These are phyloP conservation scores for Platycheirus albimanus DNA, from an alignment of 2,888 invertebrate genomes.

Conservation along the genomic window DNA sequence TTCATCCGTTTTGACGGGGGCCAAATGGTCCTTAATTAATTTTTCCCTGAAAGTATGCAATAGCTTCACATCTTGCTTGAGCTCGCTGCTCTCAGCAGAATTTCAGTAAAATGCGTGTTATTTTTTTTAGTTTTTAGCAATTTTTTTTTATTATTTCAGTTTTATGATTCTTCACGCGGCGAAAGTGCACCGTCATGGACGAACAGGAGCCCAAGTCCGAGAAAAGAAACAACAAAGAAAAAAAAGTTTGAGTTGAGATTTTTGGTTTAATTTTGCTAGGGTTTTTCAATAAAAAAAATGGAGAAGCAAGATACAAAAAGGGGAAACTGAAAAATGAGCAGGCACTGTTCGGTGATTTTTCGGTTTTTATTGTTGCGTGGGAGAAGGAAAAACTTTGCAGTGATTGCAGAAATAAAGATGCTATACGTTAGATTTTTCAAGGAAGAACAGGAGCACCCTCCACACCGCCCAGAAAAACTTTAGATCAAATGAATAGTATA, in stretches of 20 bases:
- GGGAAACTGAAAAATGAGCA: constrained; percentile 21
- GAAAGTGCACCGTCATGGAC: not conserved
- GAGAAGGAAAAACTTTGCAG: constrained; percentile 20
- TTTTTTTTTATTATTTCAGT: constrained; percentile 2
- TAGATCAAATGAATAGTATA: not conserved
- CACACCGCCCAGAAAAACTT: not conserved
- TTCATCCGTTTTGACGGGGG: constrained; percentile 17
- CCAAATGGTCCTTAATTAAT: constrained; percentile 48
- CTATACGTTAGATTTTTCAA: not conserved
- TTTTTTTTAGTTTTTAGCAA: not conserved
- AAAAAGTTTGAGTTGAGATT: not conserved
- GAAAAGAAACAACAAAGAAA: not conserved
- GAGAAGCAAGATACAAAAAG: not conserved
- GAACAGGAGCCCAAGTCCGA: too few species aligned
- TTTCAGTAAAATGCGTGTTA: constrained; percentile 41
- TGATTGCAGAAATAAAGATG: constrained; percentile 2
- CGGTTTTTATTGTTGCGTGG: not conserved
- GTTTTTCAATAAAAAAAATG: too few species aligned
- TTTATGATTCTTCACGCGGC: not conserved
- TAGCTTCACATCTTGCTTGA: constrained; percentile 11
- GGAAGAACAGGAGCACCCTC: not conserved
- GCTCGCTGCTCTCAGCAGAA: constrained; percentile 19
- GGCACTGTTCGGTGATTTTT: not conserved
- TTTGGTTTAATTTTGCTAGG: too few species aligned
- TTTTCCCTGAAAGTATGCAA: constrained; percentile 26